Base-by-base conservation (phyloP, 1,140 invertebrate genomes). In the Calliopsis andreniformis region DNA sequence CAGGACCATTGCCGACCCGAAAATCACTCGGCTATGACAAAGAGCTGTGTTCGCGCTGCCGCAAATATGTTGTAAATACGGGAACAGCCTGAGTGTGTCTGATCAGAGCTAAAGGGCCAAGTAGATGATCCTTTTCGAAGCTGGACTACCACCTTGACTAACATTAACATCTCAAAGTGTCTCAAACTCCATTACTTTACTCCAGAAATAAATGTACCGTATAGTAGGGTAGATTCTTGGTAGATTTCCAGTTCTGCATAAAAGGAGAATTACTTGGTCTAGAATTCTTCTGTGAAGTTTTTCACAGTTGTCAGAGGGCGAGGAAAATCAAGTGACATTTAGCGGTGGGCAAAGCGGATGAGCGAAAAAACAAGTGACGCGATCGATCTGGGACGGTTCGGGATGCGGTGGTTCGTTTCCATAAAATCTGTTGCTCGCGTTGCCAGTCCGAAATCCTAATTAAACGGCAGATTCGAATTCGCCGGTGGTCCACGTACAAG, bases 401-500 rank as follows among this genome's bases (percentile, higher is more conserved):
- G 43, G 67, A 20, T 49, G 49, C 53, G 76, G 62, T n/a, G 79
- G 49, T 85, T 78, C 76, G 86, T 88, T 88, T 86, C 81, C 80
- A 86, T 87, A 85, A 89, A 91, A 92, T 92, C 90, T 91, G 91
- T 90, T 91, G 77, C 85, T 85, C 84, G 87, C 85, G 85, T 86
- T 86, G 88, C 86, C 86, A 86, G 63, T n/a, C 67, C 83, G 86
- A 88, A 92, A 91, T 92, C 88, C 88, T 91, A 91, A 92, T 92
- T 91, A 91, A 92, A 92, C 86, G 89, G 84, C 89, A 90, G 90
- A 90, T 90, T 91, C 84, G 89, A 85, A 87, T 86, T 87, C 86
- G 82, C 81, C 78, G 81, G 32, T 56, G 43, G 73, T 82, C 83
- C 83, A 78, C 87, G 84, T 87, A 91, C 90, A 91, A 87, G 89